Conservation (phyloP, 2,797 vertebrate genomes). For the Amphiprion clarkii region DNA sequence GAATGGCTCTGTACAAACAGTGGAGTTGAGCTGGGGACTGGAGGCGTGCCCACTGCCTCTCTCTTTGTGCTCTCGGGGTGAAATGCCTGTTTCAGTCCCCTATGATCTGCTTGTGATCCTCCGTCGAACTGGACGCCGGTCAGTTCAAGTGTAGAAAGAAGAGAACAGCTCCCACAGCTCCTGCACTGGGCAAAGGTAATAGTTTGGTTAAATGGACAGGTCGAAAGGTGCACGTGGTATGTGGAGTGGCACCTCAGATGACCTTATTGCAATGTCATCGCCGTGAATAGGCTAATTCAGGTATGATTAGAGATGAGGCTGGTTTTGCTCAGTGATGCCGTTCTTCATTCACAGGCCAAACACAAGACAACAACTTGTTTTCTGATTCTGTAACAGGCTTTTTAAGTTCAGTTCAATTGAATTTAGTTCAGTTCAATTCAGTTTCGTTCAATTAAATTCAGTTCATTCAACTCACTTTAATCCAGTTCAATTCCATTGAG, state of each 20-base stretch:
- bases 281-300: not conserved
- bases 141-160: conserved; percentile 22
- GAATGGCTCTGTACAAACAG: conserved; percentile 81
- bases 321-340: not conserved
- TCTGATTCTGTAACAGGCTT: not conserved
- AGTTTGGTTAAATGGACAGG: not conserved
- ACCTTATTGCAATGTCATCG: not conserved
- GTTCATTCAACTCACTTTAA: too few species aligned
- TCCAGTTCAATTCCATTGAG: too few species aligned
- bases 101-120: conserved; percentile 31
- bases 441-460: too few species aligned
- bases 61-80: conserved; percentile 25
- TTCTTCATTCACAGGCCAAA: not conserved
- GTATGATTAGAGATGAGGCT: not conserved
- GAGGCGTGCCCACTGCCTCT: conserved; percentile 64
- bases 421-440: too few species aligned
- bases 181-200: conserved; percentile 4
- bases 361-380: not conserved
- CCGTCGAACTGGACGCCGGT: conserved; percentile 35
- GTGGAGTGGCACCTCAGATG: not conserved
- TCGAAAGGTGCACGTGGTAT: not conserved
- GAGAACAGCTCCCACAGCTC: not conserved
- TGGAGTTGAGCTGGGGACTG: conserved; percentile 66
- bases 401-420: not conserved
- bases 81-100: conserved; percentile 30